These are phyloP conservation scores for Lasiurus borealis DNA, from an alignment of 2,113 vertebrate genomes.

Conservation along the genomic window DNA sequence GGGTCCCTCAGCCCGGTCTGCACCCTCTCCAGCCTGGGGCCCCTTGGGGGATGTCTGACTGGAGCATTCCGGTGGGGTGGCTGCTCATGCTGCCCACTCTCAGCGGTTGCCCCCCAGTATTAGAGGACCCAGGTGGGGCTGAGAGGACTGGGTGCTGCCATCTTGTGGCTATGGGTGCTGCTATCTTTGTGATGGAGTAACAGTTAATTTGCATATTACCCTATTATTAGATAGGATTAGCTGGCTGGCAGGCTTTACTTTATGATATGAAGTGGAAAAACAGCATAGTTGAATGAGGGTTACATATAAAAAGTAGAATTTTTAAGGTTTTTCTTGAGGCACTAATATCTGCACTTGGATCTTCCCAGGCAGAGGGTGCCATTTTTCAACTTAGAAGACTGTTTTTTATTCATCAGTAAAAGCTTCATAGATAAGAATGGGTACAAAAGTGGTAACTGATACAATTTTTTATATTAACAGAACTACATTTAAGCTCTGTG, in stretches of 20 bases:
- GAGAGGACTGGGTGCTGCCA: too few relatives aligned
- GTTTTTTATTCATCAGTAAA: background rate
- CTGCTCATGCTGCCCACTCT: too few relatives aligned
- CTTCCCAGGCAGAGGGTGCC: background rate
- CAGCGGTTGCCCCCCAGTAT: too few relatives aligned
- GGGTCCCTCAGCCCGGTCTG: too few relatives aligned
- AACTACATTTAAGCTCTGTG: background rate
- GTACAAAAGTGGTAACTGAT: background rate
- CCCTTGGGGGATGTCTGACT: too few relatives aligned
- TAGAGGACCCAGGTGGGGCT: too few relatives aligned
- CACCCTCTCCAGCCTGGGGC: too few relatives aligned
- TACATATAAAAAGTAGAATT: background rate
- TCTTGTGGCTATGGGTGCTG: too few relatives aligned
- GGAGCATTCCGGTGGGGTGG: too few relatives aligned
- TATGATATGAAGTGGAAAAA: background rate
- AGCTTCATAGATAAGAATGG: background rate
- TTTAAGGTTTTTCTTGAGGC: background rate
- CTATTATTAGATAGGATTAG: background rate
- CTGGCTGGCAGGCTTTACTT: background rate
- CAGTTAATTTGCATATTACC: too few relatives aligned
- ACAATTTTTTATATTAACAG: background rate
- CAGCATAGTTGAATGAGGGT: background rate
- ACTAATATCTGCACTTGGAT: background rate
- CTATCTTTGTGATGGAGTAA: too few relatives aligned
- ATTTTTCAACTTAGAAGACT: background rate